Base-by-base conservation (phyloP, 2,797 vertebrate species). In the Dicrostonyx torquatus region DNA sequence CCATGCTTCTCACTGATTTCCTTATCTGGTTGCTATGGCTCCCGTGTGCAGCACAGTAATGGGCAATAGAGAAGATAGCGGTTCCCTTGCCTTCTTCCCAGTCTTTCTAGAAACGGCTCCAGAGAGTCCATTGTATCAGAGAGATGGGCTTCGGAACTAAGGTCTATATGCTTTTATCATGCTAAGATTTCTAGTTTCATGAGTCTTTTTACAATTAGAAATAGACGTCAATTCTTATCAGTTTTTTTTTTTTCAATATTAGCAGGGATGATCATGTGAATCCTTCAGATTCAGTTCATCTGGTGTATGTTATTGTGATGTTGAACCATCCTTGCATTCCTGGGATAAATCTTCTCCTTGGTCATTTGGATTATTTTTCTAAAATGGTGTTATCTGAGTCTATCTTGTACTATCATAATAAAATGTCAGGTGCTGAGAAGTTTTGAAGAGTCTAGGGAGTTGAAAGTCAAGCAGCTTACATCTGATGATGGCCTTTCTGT, bases 171-270 rank as follows among this genome's bases (percentile, higher is more conserved):
- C n/a, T 86, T 90, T 84, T 95, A 90, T 87, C 37, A 76, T 77
- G 45, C 40, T 92, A 93, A 87, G 48, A 58, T 73, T 89, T 88
- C 34, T 93, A 55, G 73, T 83, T 91, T 75, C 60, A 15, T 43
- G 17, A 85, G 10, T 75, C 13, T 62, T 90, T 93, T 86, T 80
- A 72, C 7, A 75, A 55, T 64, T 95, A 94, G 48, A 95, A 96
- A 45, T 89, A 87, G 55, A n/a, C 50, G 0, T 84, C 72, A 34
- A 20, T 77, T 93, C 79, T 94, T 92, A 68, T 77, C 29, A 83
- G 45, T 86, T 60, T 2, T 37, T 18, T 76, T 43, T 82, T 92
- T 91, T 83, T 75, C 40, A 94, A 22, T 29, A 53, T 95, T 29
- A 31, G 3, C 80, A 53, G 77, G 75, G 50, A 70, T 87, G 31